A percentile compares a stretch with the other conserved stretches of the same genome.
Conservation (phyloP, 2,888 invertebrate species). For the Entomobrya proxima region DNA sequence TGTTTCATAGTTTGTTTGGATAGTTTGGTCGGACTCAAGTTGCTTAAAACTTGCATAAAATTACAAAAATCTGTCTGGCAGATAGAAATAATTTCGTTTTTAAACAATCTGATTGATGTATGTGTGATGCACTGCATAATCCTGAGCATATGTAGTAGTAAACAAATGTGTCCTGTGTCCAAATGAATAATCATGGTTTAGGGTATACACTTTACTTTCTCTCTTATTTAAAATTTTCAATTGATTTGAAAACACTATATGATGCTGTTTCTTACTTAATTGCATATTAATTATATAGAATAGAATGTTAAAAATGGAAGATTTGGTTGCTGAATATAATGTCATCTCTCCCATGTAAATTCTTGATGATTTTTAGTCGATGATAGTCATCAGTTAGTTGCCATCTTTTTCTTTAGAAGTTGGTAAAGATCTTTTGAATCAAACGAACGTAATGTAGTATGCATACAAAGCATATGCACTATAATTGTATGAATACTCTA, state of each 20-base stretch:
- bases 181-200: neutral
- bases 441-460: neutral
- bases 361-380: neutral
- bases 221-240: neutral
- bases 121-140: neutral
- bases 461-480: neutral
- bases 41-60: neutral
- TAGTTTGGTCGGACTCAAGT: conserved; percentile 39
- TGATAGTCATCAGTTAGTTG: conserved; percentile 17
- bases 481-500: neutral
- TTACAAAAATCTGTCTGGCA: conserved; percentile 8
- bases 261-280: conserved; percentile 37
- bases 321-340: conserved; percentile 36
- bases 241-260: conserved; percentile 22
- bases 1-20: neutral
- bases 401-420: conserved; percentile 22
- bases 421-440: conserved; percentile 22
- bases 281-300: conserved; percentile 40
- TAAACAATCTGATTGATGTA: neutral
- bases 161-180: neutral
- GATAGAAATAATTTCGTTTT: conserved; percentile 20
- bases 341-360: conserved; percentile 34
- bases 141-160: conserved; percentile 17
- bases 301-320: conserved; percentile 66
- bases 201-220: neutral